Evolutionary conservation across 2,113 vertebrate genomes (phyloP).

Genomic region (Drymodes brunneopygia): DNA sequence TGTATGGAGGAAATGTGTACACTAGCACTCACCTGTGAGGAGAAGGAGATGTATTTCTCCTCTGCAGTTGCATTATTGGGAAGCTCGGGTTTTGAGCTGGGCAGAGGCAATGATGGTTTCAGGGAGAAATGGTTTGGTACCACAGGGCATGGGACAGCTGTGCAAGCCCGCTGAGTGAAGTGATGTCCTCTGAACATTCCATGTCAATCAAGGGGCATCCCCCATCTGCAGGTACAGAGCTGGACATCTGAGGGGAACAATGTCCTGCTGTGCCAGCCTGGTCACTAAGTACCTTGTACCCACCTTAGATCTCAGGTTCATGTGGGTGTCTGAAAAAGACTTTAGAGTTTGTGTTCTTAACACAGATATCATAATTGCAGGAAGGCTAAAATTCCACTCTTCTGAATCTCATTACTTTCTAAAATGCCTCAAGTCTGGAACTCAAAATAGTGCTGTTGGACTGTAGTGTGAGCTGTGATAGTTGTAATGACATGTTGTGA

Average conservation of each 20-base stretch:
- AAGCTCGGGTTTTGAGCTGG: background rate
- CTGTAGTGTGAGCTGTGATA: background rate
- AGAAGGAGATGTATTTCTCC: background rate
- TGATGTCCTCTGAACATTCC: background rate
- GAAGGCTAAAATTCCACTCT: background rate
- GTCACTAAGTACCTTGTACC: rapidly evolving
- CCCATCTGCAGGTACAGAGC: background rate
- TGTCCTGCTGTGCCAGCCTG: background rate
- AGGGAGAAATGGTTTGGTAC: background rate
- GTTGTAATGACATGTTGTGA: background rate
- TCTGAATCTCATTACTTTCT: background rate
- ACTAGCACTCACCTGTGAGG: background rate
- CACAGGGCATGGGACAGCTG: background rate
- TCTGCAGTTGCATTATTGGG: background rate
- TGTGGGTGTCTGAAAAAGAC: background rate
- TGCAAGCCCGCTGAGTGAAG: background rate
- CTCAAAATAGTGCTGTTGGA: background rate
- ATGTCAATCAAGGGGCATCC: rapidly evolving
- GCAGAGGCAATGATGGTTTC: background rate
- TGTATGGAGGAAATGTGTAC: background rate
- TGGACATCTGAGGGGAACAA: background rate
- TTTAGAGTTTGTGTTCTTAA: background rate
- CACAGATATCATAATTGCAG: background rate
- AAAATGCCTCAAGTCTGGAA: background rate
- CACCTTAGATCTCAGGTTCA: background rate